Percentiles rank a stretch among this genome's conserved stretches.
Conservation (phyloP, 2,797 vertebrate species). For the Karalla daura region DNA sequence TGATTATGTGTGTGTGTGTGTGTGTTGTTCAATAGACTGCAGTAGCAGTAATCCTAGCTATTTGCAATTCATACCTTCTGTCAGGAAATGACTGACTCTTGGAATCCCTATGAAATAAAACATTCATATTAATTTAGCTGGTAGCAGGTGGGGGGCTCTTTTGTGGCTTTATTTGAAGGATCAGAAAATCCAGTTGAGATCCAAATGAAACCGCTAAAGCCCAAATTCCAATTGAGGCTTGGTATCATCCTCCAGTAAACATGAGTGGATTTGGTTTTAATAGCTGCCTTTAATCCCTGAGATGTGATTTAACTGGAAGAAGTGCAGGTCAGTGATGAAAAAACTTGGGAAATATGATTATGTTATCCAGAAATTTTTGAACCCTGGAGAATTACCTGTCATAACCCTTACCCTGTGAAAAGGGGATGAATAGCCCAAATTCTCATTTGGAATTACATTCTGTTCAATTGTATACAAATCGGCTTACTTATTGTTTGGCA, state of each 20-base stretch:
- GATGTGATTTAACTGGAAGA: constrained; percentile 84
- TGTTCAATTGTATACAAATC: constrained; percentile 66
- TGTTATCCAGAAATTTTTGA: constrained; percentile 76
- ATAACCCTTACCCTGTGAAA: constrained; percentile 44
- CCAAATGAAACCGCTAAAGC: constrained; percentile 85
- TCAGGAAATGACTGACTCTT: constrained; percentile 67
- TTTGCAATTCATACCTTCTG: constrained; percentile 61
- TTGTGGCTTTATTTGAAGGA: constrained; percentile 71
- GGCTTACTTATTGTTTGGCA: constrained; percentile 71
- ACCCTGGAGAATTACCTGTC: constrained; percentile 70
- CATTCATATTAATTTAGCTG: constrained; percentile 74
- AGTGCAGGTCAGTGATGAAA: constrained; percentile 85
- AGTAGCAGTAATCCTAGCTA: constrained; percentile 63
- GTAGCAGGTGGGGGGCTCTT: constrained; percentile 69
- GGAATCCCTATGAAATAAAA: constrained; percentile 69
- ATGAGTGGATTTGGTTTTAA: constrained; percentile 93
- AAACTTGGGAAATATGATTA: constrained; percentile 83
- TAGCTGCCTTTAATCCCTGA: constrained; percentile 90
- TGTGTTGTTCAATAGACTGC: constrained; percentile 42
- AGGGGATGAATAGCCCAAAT: constrained; percentile 53
- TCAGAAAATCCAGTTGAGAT: constrained; percentile 81
- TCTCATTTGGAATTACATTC: constrained; percentile 62
- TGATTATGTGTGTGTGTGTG: not conserved
- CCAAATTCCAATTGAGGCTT: constrained; percentile 88
- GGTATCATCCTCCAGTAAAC: constrained; percentile 87